Evolutionary conservation across 1,140 invertebrate genomes (phyloP).

Genomic region (Drosophila rhopaloa): DNA sequence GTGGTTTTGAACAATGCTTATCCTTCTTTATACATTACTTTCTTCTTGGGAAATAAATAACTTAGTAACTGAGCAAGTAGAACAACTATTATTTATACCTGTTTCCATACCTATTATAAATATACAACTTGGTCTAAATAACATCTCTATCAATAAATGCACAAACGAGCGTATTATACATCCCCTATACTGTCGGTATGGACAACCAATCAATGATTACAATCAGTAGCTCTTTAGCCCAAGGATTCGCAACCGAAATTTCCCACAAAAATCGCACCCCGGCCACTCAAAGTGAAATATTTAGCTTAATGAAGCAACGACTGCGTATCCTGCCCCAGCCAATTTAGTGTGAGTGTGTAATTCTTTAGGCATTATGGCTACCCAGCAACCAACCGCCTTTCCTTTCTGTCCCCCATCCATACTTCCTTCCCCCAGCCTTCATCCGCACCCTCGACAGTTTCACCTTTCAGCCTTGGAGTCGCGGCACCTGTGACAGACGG

Average conservation of each 20-base stretch:
- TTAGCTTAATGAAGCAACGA: slow-evolving; percentile 84
- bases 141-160: background rate
- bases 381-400: slow-evolving; percentile 31
- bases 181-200: slow-evolving; percentile 11
- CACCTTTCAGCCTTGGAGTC: slow-evolving; percentile 38
- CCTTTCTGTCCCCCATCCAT: slow-evolving; percentile 2
- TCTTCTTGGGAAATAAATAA: too few relatives aligned
- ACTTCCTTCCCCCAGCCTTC: background rate
- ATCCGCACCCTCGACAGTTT: slow-evolving; percentile 16
- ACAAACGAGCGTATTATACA: background rate
- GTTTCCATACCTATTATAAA: background rate
- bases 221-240: slow-evolving; percentile 35
- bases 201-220: slow-evolving; percentile 45
- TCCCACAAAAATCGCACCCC: slow-evolving; percentile 1
- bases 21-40: too few relatives aligned
- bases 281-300: slow-evolving; percentile 65
- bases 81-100: background rate
- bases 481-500: slow-evolving; percentile 68
- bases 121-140: background rate
- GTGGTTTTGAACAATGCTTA: background rate
- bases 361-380: slow-evolving; percentile 83
- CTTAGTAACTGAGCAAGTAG: too few relatives aligned
- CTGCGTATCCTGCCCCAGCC: slow-evolving; percentile 82
- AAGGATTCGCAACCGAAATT: background rate
- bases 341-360: slow-evolving; percentile 84